Percentiles rank a stretch among this genome's conserved stretches.
Conservation (phyloP, 2,797 vertebrate species). For the Hoplostethus atlanticus region DNA sequence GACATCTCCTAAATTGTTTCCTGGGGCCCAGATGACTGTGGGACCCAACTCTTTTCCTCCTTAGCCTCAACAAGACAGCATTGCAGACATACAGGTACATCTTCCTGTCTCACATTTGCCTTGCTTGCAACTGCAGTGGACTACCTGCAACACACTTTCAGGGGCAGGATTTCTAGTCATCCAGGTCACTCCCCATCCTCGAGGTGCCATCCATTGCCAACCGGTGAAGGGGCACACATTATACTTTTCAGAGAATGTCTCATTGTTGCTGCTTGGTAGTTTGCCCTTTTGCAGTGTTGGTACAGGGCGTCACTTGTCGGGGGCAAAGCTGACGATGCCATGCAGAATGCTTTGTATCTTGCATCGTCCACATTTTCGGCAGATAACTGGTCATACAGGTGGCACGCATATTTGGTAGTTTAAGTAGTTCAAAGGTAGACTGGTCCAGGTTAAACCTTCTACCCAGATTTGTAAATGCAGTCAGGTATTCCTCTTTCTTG, state of each 20-base stretch:
- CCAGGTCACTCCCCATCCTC: slow-evolving; percentile 47
- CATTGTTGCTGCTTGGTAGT: slow-evolving; percentile 50
- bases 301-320: slow-evolving; percentile 43
- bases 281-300: slow-evolving; percentile 55
- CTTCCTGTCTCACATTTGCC: slow-evolving; percentile 40
- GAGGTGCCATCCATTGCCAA: slow-evolving; percentile 44
- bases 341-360: slow-evolving; percentile 47
- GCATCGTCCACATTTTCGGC: slow-evolving; percentile 42
- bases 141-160: slow-evolving; percentile 44
- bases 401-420: slow-evolving; percentile 30
- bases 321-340: slow-evolving; percentile 45
- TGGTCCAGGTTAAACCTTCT: slow-evolving; percentile 44
- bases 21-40: too few species aligned
- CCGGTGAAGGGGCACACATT: slow-evolving; percentile 42
- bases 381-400: slow-evolving; percentile 43
- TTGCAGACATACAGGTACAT: slow-evolving; percentile 48
- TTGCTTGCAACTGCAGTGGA: slow-evolving; percentile 42
- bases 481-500: slow-evolving; percentile 28
- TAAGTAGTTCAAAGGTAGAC: slow-evolving; percentile 39
- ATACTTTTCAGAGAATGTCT: slow-evolving; percentile 33
- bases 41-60: too few species aligned
- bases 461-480: slow-evolving; percentile 45
- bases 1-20: too few species aligned
- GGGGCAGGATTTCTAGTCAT: slow-evolving; percentile 49
- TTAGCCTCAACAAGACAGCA: slow-evolving; percentile 35